phyloP scores from a whole-genome alignment of 2,113 vertebrate species.

The Callipepla squamata region DNA sequence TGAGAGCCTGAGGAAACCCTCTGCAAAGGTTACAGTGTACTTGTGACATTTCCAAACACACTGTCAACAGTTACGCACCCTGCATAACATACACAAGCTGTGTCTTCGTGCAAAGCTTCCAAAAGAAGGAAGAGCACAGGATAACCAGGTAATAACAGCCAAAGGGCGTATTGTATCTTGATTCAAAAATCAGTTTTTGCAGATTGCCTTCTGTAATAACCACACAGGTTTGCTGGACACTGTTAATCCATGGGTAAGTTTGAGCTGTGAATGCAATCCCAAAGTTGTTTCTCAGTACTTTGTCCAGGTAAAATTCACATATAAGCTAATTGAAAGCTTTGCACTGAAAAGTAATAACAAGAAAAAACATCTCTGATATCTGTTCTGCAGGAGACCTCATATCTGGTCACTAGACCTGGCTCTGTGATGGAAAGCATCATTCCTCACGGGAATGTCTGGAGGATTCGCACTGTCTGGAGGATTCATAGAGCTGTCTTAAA shows the following conservation, averaged over 20 bases:
- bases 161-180: neutral
- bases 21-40: neutral
- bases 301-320: neutral
- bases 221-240: neutral
- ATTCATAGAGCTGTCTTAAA: neutral
- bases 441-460: neutral
- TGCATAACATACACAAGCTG: neutral
- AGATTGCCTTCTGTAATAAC: neutral
- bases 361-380: neutral
- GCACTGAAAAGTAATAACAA: neutral
- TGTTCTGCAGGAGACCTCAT: neutral
- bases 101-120: neutral
- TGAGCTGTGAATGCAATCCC: neutral
- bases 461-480: neutral
- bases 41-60: constrained; percentile 48
- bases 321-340: neutral
- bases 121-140: neutral
- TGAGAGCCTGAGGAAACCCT: neutral
- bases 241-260: neutral
- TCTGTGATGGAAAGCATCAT: neutral
- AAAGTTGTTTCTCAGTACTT: neutral
- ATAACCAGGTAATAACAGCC: neutral
- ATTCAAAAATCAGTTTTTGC: neutral
- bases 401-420: neutral
- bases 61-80: neutral